Conservation (phyloP, 1,140 invertebrate genomes). For the Brachionus angularis region DNA sequence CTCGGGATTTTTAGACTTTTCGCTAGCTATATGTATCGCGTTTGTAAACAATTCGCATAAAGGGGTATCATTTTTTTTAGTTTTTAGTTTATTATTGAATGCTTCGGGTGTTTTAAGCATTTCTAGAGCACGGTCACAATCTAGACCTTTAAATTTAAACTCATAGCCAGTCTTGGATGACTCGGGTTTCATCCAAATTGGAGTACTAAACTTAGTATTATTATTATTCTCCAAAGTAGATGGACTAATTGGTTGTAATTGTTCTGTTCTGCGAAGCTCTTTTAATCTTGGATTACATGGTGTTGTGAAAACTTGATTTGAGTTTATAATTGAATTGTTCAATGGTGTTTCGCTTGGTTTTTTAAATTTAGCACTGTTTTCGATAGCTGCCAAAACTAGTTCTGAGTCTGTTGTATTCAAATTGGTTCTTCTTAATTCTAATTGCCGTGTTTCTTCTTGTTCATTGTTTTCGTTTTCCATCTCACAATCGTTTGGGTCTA, state of each 20-base stretch:
- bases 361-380: conserved; percentile 24
- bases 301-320: no score
- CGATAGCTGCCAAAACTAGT: background rate
- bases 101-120: conserved; percentile 29
- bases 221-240: no score
- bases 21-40: conserved; percentile 30
- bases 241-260: background rate
- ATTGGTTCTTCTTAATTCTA: background rate
- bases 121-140: conserved; percentile 39
- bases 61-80: conserved; percentile 34
- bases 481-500: background rate
- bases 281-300: conserved; percentile 23
- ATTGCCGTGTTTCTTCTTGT: background rate
- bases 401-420: background rate
- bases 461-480: conserved; percentile 4
- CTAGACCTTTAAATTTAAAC: conserved; percentile 38
- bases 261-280: conserved; percentile 8
- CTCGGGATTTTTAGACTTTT: conserved; percentile 25
- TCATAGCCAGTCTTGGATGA: background rate
- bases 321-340: no score
- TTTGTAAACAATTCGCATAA: conserved; percentile 29
- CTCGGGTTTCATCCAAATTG: conserved; percentile 24
- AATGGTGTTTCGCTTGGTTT: background rate
- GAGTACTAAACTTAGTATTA: conserved; percentile 25
- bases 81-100: background rate